These are phyloP conservation scores for Drosophila vallismaia DNA, from an alignment of 2,888 invertebrate genomes.

Conservation along the genomic window DNA sequence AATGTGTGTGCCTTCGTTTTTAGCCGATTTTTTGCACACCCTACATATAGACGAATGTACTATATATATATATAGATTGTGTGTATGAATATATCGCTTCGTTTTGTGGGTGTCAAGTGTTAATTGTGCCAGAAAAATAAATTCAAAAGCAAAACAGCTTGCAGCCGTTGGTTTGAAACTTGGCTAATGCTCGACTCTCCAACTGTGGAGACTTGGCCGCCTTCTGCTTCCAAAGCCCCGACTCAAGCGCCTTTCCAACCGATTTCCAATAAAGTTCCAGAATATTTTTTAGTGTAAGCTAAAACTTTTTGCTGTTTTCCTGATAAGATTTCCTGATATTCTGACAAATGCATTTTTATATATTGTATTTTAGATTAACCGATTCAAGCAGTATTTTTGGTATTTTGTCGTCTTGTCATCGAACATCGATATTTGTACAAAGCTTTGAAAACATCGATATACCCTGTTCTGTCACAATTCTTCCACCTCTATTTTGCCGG, in stretches of 20 bases:
- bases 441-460: no score
- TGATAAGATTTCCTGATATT: no score
- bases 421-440: no score
- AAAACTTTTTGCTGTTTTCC: no score
- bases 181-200: background rate
- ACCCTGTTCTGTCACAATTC: no score
- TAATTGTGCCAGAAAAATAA: background rate
- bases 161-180: background rate
- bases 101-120: slow-evolving; percentile 1
- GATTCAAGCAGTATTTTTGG: no score
- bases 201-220: background rate
- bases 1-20: slow-evolving; percentile 3
- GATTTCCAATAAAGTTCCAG: background rate
- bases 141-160: background rate
- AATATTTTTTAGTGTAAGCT: background rate
- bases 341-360: no score
- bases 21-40: background rate
- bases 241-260: background rate
- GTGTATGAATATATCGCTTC: background rate
- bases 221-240: background rate
- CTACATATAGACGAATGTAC: background rate
- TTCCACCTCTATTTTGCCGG: no score
- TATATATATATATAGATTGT: background rate
- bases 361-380: no score
- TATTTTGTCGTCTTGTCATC: no score